Base-by-base conservation (phyloP, 2,888 invertebrate genomes). In the Ichneumon xanthorius region DNA sequence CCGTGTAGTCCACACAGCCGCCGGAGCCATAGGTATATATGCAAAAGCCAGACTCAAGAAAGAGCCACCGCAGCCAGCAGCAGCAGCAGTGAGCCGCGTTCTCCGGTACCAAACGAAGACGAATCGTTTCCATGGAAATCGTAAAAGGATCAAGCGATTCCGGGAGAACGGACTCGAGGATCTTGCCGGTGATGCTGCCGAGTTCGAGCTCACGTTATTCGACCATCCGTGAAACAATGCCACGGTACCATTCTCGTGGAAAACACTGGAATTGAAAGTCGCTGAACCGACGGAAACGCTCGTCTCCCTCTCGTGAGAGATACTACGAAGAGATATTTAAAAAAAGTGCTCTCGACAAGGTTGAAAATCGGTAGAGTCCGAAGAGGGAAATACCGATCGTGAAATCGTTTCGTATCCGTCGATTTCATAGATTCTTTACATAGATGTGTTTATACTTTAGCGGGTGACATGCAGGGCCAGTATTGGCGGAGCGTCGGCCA, bases 221-320 rank as follows among this genome's bases (percentile, higher is more conserved):
- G 84, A 82, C 81, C 87, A 86, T 87, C 87, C 88, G 81, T 87
- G 82, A 88, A 87, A 87, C 87, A 86, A 82, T 78, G 80, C 82
- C 86, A 82, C 85, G 81, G 84, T 87, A 87, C 80, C 80, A 84
- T 87, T 87, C 81, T 79, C 77, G 80, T 71, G 81, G 45, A 86
- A 87, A 87, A 80, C 72, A 84, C 79, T 80, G 71, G 80, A 88
- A 88, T 88, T 88, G 80, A 86, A 88, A 86, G 63, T 84, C 68
- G 82, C 82, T 83, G 75, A 80, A 85, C 84, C 86, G 78, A 79
- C 70, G n/a, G 71, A 68, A 67, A 81, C 6, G 14, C 33, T 63
- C 19, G n/a, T 19, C 53, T 61, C 33, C 30, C 6, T 33, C 16
- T 11, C 33, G 45, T 48, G 26, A 61, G 50, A 22, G 61, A 5